Base-by-base conservation (phyloP, 2,113 vertebrate species). In the Salvelinus fontinalis region DNA sequence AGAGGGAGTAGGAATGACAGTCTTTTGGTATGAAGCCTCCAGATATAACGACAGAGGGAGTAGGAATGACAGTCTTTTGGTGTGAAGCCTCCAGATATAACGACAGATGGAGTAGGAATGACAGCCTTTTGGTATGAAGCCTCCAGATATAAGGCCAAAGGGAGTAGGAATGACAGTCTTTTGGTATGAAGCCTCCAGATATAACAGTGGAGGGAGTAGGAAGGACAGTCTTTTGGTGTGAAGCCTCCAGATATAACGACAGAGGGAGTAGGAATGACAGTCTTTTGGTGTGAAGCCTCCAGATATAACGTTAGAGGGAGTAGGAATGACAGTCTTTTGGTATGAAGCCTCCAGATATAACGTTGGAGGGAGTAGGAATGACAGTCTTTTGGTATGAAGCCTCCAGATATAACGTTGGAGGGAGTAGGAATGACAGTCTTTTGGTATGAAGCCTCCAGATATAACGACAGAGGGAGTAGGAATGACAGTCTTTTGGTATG, bases 401-500 rank as follows among this genome's bases (percentile, higher is more conserved):
- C 24, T 24, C 24, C 24, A 24, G 24, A 24, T 24, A 24, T 24
- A 24, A 81, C 86, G 85, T 66, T 83, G 82, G 67, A 67, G 83
- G 26, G 8, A 44, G 82, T n/a, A 72, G 83, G 81, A 77, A 78
- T 75, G 81, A 66, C 85, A 85, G 70, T 76, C 76, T 86, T 83
- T 87, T 86, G 84, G 83, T 90, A 86, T 79, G 51, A 24, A 24
- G 24, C 24, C 24, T 24, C 24, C 24, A 24, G 24, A 24, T 24
- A 24, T 24, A 24, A 81, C 86, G 85, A 67, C 84, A 83, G 67
- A 67, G 83, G 26, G 8, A 44, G 82, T n/a, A 72, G 83, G 81
- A 77, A 78, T 75, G 81, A 66, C 85, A 85, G 70, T 76, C 76
- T 86, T 83, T 87, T 86, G 84, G 83, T 90, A 86, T 79, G 51